Evolutionary conservation across 2,113 vertebrate genomes (phyloP), one percentile per base, ranked within the genome.

Genomic region (Gymnorhina tibicen): DNA sequence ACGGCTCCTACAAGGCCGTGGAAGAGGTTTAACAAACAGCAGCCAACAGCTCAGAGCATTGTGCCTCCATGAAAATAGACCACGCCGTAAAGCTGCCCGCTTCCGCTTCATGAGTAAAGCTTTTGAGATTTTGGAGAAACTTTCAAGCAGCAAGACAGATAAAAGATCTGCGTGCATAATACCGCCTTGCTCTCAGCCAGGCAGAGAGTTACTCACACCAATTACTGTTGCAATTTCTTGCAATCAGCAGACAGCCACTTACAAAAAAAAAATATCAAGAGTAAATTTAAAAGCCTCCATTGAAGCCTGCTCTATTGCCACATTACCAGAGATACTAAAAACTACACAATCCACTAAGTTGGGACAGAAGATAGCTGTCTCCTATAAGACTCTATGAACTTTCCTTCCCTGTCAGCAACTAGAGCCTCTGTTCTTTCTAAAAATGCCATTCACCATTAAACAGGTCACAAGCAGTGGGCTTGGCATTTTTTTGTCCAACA

Each of bases 191-290:
- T 85, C 32, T 96, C 82, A 93, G 87, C 90, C 93, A 55, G 33
- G 75, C 0, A 0, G 83, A 70, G 89, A 85, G 82, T 96, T 97
- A 94, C 85, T 95, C 95, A 95, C 30, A n/a, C 70, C 87, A 95
- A 91, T 90, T 96, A 90, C 75, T 55, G 60, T 32, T 92, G 91
- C 76, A 94, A 93, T 93, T 93, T 92, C 79, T 91, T 77, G 82
- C 75, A 66, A 95, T 90, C 82, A 90, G 67, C 85, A 91, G 75
- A 73, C 75, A 88, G 78, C 30, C 55, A 53, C 59, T 91, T 89
- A 24, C 33, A 79, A 85, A 75, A 33, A 67, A 62, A 35, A 37
- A 46, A 47, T n/a, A 33, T 11, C 42, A 44, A 23, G 44, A 87
- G 73, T 33, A 37, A 7, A 20, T 86, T 74, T 81, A 47, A 90